Percentiles rank a stretch among this genome's conserved stretches.
Conservation (phyloP, 1,140 invertebrate genomes). For the Calosoma granatense region DNA sequence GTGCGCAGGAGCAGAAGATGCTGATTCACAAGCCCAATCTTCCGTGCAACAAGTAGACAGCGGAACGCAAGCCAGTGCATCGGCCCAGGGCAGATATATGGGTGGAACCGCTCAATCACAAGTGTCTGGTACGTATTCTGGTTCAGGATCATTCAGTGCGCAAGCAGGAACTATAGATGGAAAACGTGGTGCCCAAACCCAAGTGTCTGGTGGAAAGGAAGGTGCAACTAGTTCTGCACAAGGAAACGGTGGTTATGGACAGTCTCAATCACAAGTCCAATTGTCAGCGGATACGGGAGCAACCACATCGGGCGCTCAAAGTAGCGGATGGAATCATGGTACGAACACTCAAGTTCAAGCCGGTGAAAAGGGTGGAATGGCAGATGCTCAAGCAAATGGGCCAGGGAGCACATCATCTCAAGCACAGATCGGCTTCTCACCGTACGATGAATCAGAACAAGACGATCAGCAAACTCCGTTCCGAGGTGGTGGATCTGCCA, state of each 20-base stretch:
- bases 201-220: slow-evolving; percentile 61
- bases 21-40: slow-evolving; percentile 65
- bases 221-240: slow-evolving; percentile 63
- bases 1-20: slow-evolving; percentile 39
- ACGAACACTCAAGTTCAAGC: slow-evolving; percentile 68
- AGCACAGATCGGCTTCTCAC: slow-evolving; percentile 75
- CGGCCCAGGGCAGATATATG: slow-evolving; percentile 60
- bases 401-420: slow-evolving; percentile 74
- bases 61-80: slow-evolving; percentile 60
- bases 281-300: slow-evolving; percentile 59
- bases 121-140: slow-evolving; percentile 65
- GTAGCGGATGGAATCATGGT: slow-evolving; percentile 59
- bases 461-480: slow-evolving; percentile 44
- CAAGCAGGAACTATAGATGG: slow-evolving; percentile 68
- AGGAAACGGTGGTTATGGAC: slow-evolving; percentile 58
- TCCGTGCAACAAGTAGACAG: slow-evolving; percentile 53
- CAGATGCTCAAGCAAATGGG: slow-evolving; percentile 72
- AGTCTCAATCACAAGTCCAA: slow-evolving; percentile 68
- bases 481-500: slow-evolving; percentile 61
- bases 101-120: slow-evolving; percentile 65
- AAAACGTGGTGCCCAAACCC: slow-evolving; percentile 57
- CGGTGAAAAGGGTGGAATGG: slow-evolving; percentile 65
- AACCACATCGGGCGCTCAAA: slow-evolving; percentile 62
- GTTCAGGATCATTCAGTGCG: slow-evolving; percentile 65
- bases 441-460: slow-evolving; percentile 48